Conservation (phyloP, 2,888 invertebrate genomes). For the Eupithecia vulgata region DNA sequence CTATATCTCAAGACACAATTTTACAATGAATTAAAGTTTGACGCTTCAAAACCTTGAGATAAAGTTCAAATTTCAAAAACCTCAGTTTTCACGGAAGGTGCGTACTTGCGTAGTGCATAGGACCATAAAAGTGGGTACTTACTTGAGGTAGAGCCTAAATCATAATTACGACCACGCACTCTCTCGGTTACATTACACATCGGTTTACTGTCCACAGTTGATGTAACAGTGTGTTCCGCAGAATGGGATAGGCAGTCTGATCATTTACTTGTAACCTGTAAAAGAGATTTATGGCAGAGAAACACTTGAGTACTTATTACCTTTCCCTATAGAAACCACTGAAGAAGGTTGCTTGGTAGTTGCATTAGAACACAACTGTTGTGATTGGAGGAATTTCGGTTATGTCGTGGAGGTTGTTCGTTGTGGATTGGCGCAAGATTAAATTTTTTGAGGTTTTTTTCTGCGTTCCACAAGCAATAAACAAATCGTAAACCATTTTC, state of each 20-base stretch:
- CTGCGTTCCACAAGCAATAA: no score
- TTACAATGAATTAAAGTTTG: neutral
- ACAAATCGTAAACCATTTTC: no score
- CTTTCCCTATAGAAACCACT: neutral
- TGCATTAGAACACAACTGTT: no score
- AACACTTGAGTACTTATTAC: conserved; percentile 1
- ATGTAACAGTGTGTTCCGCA: neutral
- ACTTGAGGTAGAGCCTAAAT: conserved; percentile 5
- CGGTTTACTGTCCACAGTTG: neutral
- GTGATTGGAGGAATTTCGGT: no score
- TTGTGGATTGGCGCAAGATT: no score
- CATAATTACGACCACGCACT: conserved; percentile 5
- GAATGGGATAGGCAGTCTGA: conserved; percentile 1
- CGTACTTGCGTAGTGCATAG: neutral
- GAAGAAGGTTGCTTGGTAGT: neutral
- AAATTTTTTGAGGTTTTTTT: no score
- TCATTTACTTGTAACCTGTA: conserved; percentile 2
- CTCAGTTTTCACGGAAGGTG: neutral
- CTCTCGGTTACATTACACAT: neutral
- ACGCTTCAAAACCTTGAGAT: neutral
- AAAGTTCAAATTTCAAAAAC: neutral
- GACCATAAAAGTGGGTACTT: neutral
- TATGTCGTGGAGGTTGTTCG: no score
- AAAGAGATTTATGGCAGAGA: conserved; percentile 2
- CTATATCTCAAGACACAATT: neutral